Conservation (phyloP, 2,113 vertebrate species). For the Tupaia tana region DNA sequence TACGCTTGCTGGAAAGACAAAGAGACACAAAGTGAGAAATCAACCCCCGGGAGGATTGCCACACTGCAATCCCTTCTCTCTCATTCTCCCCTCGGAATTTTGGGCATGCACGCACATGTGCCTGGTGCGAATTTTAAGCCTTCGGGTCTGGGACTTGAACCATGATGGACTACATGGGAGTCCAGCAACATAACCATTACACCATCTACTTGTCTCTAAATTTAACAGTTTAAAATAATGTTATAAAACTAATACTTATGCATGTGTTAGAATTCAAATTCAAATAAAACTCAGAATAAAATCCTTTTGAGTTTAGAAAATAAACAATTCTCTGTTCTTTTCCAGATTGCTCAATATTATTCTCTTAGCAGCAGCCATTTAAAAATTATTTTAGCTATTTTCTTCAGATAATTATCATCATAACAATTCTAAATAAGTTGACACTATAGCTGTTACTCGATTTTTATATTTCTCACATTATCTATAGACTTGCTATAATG, state of each 20-base stretch:
- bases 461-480: conserved; percentile 17
- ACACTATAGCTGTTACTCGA: neutral
- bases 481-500: neutral
- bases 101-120: no score
- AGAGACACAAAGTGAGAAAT: no score
- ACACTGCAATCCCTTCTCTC: no score
- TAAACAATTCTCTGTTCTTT: neutral
- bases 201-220: no score
- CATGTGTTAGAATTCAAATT: conserved; percentile 11
- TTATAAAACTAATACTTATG: neutral
- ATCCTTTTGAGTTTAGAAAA: neutral
- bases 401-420: neutral
- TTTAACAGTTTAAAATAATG: neutral
- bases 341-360: neutral
- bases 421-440: neutral
- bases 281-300: neutral
- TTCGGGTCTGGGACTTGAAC: no score
- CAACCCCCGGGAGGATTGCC: no score
- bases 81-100: no score
- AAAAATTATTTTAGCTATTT: conserved; percentile 1
- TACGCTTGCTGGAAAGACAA: no score
- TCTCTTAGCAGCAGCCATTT: neutral
- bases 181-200: no score
- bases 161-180: no score
- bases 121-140: no score